phyloP scores from a whole-genome alignment of 1,140 invertebrate genomes.

The Trichonephila clavipes region DNA sequence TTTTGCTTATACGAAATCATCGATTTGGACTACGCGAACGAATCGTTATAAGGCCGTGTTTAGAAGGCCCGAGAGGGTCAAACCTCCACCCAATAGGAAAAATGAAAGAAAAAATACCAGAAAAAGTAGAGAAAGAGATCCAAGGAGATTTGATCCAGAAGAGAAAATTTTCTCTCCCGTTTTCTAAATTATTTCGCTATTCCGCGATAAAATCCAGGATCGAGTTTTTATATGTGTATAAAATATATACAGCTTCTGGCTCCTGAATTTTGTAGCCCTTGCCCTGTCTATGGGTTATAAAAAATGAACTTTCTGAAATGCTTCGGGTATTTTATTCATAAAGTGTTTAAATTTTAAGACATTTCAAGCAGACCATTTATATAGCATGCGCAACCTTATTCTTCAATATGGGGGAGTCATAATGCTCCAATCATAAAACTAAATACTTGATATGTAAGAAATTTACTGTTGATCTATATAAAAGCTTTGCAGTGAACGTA shows the following conservation, averaged over 20 bases:
- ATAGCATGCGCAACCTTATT: no score
- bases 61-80: constrained; percentile 57
- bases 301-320: neutral
- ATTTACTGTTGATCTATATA: no score
- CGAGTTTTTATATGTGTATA: constrained; percentile 42
- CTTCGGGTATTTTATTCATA: neutral
- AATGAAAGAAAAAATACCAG: constrained; percentile 30
- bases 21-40: constrained; percentile 56
- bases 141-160: constrained; percentile 34
- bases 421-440: no score
- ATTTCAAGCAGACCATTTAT: neutral
- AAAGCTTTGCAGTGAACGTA: no score
- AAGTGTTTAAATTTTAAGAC: neutral
- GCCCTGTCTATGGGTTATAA: neutral
- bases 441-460: no score
- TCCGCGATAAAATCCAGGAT: constrained; percentile 47
- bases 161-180: constrained; percentile 47
- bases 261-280: constrained; percentile 37
- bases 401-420: no score
- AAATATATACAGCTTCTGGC: constrained; percentile 57
- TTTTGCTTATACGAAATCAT: constrained; percentile 75
- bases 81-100: constrained; percentile 32
- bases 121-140: constrained; percentile 27
- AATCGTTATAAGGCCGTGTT: constrained; percentile 34
- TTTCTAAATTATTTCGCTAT: constrained; percentile 70